Conservation (phyloP, 2,113 vertebrate species). For the Capreolus pygargus region DNA sequence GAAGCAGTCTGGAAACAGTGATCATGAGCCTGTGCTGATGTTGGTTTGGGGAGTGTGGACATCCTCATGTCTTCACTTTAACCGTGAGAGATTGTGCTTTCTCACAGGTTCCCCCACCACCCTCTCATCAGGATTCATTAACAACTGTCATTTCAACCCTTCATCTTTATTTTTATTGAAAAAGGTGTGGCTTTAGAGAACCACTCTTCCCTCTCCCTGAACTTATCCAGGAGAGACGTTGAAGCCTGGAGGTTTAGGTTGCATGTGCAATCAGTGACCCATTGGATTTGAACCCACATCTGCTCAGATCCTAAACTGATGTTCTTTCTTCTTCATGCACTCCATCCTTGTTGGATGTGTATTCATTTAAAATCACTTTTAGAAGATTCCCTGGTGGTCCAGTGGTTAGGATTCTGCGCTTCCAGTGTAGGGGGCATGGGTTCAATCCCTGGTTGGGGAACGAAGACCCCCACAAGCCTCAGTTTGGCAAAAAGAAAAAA, state of each 20-base stretch:
- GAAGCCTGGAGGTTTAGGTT: not conserved
- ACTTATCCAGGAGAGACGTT: not conserved
- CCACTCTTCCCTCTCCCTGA: not conserved
- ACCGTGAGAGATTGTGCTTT: not conserved
- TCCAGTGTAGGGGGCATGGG: fast-evolving
- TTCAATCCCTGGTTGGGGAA: not conserved
- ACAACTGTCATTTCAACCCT: not conserved
- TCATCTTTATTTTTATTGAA: not conserved
- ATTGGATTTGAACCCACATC: not conserved
- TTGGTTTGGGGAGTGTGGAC: not conserved
- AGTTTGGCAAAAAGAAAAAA: not conserved
- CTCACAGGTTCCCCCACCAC: not conserved
- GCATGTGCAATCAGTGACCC: not conserved
- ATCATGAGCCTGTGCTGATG: not conserved
- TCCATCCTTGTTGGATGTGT: not conserved
- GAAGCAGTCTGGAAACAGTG: not conserved
- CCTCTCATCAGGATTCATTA: not conserved
- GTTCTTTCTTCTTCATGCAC: not conserved
- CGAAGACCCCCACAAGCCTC: not conserved
- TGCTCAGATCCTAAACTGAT: not conserved
- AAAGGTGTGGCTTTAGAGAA: not conserved
- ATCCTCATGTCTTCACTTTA: not conserved
- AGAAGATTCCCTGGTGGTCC: not conserved
- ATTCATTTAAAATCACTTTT: not conserved
- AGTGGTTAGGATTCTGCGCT: not conserved